phyloP scores from a whole-genome alignment of 2,888 invertebrate species.

The Trachelus iudaicus region DNA sequence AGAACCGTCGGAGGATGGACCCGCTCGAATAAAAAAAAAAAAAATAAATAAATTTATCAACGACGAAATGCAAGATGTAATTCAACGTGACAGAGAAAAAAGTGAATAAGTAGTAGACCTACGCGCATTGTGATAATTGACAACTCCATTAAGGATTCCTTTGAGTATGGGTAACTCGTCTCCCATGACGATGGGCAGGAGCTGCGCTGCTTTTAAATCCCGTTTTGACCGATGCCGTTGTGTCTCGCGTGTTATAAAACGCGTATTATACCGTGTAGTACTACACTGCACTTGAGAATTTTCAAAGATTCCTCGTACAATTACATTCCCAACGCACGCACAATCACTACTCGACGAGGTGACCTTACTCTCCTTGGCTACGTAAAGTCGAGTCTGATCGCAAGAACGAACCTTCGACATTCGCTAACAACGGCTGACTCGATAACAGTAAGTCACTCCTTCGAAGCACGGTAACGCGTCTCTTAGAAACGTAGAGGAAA shows the following conservation, averaged over 20 bases:
- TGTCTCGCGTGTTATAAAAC: not conserved
- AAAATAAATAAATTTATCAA: not conserved
- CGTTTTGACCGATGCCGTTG: not conserved
- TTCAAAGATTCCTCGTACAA: slow-evolving; percentile 10
- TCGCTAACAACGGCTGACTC: slow-evolving; percentile 35
- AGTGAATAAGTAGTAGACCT: slow-evolving; percentile 63
- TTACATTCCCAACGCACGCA: not conserved
- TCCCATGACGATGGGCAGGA: slow-evolving; percentile 72
- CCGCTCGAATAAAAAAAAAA: not conserved
- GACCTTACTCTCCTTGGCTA: not conserved
- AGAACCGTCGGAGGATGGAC: not conserved
- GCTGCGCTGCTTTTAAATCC: not conserved
- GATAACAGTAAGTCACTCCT: slow-evolving; percentile 41
- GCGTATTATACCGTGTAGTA: slow-evolving; percentile 20
- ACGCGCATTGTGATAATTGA: slow-evolving; percentile 94
- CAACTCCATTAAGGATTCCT: slow-evolving; percentile 90
- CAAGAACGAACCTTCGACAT: not conserved
- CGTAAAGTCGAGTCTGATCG: not conserved
- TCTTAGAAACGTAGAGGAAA: slow-evolving; percentile 40
- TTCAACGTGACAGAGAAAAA: slow-evolving; percentile 3
- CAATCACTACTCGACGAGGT: not conserved
- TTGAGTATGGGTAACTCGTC: slow-evolving; percentile 92
- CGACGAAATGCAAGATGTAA: slow-evolving; percentile 5
- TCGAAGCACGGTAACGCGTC: slow-evolving; percentile 14
- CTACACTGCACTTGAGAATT: slow-evolving; percentile 24